phyloP scores from a whole-genome alignment of 2,888 invertebrate genomes.

The Furcula furcula region DNA sequence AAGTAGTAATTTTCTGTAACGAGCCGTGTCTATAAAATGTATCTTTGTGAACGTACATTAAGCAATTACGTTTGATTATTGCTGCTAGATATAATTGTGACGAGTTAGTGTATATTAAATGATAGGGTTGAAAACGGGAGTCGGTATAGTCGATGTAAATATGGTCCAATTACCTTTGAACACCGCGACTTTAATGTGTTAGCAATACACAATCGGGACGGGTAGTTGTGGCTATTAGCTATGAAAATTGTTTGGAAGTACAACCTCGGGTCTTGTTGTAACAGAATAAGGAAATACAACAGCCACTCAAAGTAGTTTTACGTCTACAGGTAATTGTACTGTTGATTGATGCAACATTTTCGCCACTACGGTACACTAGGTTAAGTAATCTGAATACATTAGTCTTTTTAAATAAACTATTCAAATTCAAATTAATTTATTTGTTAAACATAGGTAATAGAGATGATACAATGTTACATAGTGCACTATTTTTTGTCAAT shows the following conservation, averaged over 20 bases:
- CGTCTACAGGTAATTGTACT: neutral
- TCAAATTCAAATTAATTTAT: too few species aligned
- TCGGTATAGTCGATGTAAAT: conserved; percentile 47
- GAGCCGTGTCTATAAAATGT: conserved; percentile 46
- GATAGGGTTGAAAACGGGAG: conserved; percentile 41
- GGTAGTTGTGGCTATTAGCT: conserved; percentile 16
- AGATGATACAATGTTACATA: too few species aligned
- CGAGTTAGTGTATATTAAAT: conserved; percentile 38
- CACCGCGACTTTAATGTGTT: conserved; percentile 27
- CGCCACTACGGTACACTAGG: conserved; percentile 29
- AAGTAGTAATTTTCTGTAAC: conserved; percentile 49
- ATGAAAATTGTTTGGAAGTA: conserved; percentile 21
- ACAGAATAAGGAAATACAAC: conserved; percentile 8
- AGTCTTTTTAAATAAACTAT: too few species aligned
- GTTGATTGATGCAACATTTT: neutral
- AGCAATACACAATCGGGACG: conserved; percentile 10
- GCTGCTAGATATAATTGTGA: conserved; percentile 56
- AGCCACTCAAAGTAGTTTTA: neutral
- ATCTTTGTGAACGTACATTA: conserved; percentile 56
- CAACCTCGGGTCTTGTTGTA: conserved; percentile 5
- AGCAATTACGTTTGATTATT: conserved; percentile 67
- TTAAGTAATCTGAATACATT: too few species aligned
- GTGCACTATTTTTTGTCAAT: too few species aligned
- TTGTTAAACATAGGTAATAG: too few species aligned
- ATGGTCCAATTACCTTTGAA: conserved; percentile 39